These are phyloP conservation scores for Cinclus mexicanus DNA, from an alignment of 2,113 vertebrate genomes.

Conservation along the genomic window DNA sequence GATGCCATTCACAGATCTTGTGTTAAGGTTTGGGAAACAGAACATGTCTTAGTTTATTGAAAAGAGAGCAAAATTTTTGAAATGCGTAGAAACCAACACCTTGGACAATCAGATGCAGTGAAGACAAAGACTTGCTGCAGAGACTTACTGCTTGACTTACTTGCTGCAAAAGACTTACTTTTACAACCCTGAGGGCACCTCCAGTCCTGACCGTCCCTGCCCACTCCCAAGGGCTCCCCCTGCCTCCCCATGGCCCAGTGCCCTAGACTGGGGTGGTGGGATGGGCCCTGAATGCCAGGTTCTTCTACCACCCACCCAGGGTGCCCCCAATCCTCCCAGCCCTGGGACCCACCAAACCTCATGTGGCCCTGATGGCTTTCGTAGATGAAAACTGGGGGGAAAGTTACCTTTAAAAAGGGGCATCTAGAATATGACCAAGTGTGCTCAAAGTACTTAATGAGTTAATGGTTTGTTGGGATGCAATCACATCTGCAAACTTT, in stretches of 20 bases:
- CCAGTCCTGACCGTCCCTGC: not conserved
- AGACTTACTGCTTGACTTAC: too few species aligned
- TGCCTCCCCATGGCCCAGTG: not conserved
- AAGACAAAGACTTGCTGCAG: not conserved
- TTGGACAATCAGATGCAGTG: not conserved
- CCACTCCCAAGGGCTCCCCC: fast-evolving
- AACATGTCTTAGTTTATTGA: not conserved
- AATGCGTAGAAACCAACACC: not conserved
- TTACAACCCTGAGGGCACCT: fast-evolving
- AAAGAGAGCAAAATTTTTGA: not conserved
- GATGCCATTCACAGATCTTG: not conserved
- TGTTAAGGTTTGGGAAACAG: not conserved
- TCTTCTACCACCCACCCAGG: not conserved
- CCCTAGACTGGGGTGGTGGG: fast-evolving
- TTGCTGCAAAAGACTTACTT: too few species aligned
- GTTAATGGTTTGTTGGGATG: not conserved
- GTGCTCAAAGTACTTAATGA: not conserved
- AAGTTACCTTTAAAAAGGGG: not conserved
- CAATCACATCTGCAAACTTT: not conserved
- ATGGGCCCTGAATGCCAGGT: not conserved
- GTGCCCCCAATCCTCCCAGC: fast-evolving
- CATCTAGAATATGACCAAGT: not conserved
- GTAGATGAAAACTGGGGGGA: fast-evolving
- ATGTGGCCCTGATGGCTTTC: fast-evolving
- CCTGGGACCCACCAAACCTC: not conserved